Base-by-base conservation (phyloP, 2,797 vertebrate genomes). In the Malurus splendens region DNA sequence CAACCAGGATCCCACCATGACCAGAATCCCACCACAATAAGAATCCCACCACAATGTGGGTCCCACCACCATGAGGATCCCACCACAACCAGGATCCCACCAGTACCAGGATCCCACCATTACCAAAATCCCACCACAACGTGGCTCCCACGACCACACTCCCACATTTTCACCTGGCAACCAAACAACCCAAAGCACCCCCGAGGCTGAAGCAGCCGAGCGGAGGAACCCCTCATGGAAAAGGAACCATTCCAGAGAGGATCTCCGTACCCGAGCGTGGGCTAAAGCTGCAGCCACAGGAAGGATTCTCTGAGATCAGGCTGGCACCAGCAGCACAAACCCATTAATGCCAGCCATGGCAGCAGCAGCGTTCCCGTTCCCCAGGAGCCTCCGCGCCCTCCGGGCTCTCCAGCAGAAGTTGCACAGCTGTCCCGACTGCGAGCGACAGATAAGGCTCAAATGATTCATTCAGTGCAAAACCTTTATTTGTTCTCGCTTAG, bases 391-490 rank as follows among this genome's bases (percentile, higher is more conserved):
- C 84, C 0, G 20, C 76, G 61, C 88, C 91, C 88, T 76, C 4
- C 30, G 7, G 92, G 86, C 83, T 17, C 88, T 78, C 38, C 60
- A 4, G 32, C 83, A 89, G 92, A 33, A 82, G 68, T 23, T 54
- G 61, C 64, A 56, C 92, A 90, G 93, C 92, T 94, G 94, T 87
- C 85, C 89, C 7, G 1, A 42, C 50, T 48, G 60, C 39, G 79
- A 61, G 44, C 7, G 57, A 61, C 88, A 90, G 93, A 94, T 84
- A 92, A 90, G 52, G 86, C 88, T 88, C 74, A 12, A 90, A 11
- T 82, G 92, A 93, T 93, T 88, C 93, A 91, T 82, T 86, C 93
- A 48, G 59, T 14, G 77, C 1, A 88, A 94, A 94, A 93, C 86
- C 75, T 91, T 76, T 68, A 66, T 79, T 91, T 86, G 83, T 16